Evolutionary conservation across 2,113 vertebrate genomes (phyloP), one percentile per base, ranked within the genome.

Genomic region (Nothobranchius furzeri): DNA sequence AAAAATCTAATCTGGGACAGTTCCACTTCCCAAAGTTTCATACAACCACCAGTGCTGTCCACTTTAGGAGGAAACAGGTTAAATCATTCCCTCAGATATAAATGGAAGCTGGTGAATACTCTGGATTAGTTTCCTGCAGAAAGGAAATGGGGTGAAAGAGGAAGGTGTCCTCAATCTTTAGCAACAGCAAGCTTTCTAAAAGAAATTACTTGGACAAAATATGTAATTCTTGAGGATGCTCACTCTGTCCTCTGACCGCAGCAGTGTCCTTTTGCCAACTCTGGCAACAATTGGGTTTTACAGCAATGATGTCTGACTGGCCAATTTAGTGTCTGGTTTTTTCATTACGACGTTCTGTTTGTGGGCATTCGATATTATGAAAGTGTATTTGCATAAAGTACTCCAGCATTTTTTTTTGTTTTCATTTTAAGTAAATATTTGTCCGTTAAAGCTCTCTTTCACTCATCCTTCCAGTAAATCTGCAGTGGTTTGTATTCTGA

Each of bases 251-350:
- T 72, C 57, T 20, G 55, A 60, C 13, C 47, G n/a, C 48, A 25
- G 0, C 0, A 37, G 20, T 68, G 43, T 76, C n/a, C 55, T 75
- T 79, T 24, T 67, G 68, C 54, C 62, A 64, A 25, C 59, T 65
- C 52, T 75, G 60, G 68, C 70, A 54, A 36, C 25, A 30, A 73
- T 46, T 15, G 7, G 51, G 30, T 52, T 17, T 10, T 56, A 70
- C 17, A 35, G 51, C 5, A 2, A 45, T 36, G 36, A 48, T 58
- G 12, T 58, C 54, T 20, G 20, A 20, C 20, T 20, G 20, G 20
- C 20, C 20, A 20, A 20, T 20, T 20, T 20, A 20, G 20, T 20
- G 20, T 20, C 20, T 20, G 20, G 20, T 20, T 20, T 20, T 20
- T 20, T 20, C 20, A 20, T 20, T 20, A 20, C 20, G 20, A 20